A percentile compares a stretch with the other conserved stretches of the same genome.
These are phyloP conservation scores for Ramazzottius varieornatus DNA, from an alignment of 2,888 invertebrate genomes.

Conservation along the genomic window DNA sequence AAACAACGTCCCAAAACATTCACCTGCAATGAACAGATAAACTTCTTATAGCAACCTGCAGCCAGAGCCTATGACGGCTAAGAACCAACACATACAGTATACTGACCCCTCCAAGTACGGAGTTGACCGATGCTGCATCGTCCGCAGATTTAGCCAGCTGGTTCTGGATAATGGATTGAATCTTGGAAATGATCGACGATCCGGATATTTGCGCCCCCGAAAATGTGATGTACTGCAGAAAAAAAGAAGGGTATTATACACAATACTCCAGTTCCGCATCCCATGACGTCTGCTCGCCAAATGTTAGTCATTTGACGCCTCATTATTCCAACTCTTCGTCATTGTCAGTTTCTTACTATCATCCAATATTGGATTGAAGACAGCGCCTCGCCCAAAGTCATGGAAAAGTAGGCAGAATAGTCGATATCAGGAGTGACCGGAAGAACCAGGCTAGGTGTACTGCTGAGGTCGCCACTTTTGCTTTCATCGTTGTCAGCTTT, in stretches of 20 bases:
- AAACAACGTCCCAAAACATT: no score
- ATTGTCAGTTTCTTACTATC: neutral
- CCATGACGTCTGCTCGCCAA: no score
- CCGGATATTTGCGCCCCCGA: neutral
- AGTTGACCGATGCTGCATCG: neutral
- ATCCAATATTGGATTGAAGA: neutral
- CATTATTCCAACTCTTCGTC: no score
- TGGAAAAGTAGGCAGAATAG: neutral
- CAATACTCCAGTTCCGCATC: neutral
- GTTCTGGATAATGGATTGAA: neutral
- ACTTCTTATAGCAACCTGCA: no score
- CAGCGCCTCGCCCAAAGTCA: neutral
- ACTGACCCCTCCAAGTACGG: neutral
- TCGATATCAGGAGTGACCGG: no score
- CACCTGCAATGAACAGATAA: no score
- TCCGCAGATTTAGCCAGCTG: neutral
- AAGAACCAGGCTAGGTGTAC: no score
- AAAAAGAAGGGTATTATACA: neutral
- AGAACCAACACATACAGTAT: neutral
- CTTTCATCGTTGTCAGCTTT: no score
- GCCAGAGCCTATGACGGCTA: no score
- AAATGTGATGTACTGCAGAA: neutral
- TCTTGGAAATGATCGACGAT: neutral
- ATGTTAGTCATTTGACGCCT: no score
- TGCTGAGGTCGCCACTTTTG: no score